Base-by-base conservation (phyloP, 2,797 vertebrate genomes). In the Decapterus maruadsi region DNA sequence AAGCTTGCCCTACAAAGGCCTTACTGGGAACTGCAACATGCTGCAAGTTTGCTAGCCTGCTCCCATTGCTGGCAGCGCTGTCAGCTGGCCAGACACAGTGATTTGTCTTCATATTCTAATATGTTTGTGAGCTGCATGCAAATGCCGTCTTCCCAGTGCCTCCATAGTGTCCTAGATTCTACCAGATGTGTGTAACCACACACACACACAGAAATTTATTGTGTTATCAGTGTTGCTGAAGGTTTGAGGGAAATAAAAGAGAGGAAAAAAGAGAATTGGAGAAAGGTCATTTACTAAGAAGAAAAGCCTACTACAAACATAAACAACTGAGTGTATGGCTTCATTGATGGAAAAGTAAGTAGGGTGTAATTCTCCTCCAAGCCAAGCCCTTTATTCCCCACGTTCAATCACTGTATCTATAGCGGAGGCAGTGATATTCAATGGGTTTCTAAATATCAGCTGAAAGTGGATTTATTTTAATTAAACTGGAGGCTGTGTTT, bases 391-490 rank as follows among this genome's bases (percentile, higher is more conserved):
- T 92, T 90, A 89, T 88, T 87, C 72, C 69, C 69, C 56, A 31
- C 86, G 82, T 87, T 93, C 89, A 91, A 91, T 92, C 93, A 90
- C 87, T 87, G 83, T 88, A 93, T 93, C 91, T 89, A 82, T 87
- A 75, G 86, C 61, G 43, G 67, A 81, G 77, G 74, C 74, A 78
- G 72, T 50, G 29, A 70, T 82, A 87, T 87, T 91, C 78, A 76
- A 72, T 45, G 38, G 78, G 81, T 90, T 91, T 88, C 87, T 89
- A 92, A 94, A 94, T 91, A 95, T 94, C 88, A 92, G 88, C 88
- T 80, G 81, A 91, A 90, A 87, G 90, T 89, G 90, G 94, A 95
- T 96, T 94, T 93, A 95, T 95, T 95, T 94, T 94, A 95, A 96
- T 95, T 95, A 94, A 95, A 94, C 90, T 73, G 84, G 73, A 64